Base-by-base conservation (phyloP, 2,113 vertebrate species). In the Anas platyrhynchos region DNA sequence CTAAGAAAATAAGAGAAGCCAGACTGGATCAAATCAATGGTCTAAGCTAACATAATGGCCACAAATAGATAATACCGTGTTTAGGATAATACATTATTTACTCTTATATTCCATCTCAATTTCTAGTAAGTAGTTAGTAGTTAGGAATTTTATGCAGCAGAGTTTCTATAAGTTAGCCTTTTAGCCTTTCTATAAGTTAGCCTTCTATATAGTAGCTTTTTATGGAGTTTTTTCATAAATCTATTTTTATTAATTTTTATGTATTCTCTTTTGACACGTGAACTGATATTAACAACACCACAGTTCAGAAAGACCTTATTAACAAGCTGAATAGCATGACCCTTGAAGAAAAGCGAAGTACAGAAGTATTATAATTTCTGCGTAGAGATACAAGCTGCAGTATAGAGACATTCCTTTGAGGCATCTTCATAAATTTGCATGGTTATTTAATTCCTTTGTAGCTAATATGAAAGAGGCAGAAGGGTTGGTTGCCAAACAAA, bases 371-470 rank as follows among this genome's bases (percentile, higher is more conserved):
- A 3, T 56, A 71, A 77, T 88, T 88, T 92, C 44, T 61, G 17
- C n/a, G 38, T 27, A 17, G 29, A 88, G 26, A 7, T 59, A 69
- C 31, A 71, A 78, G 52, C 7, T 87, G 26, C 26, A 76, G 16
- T 29, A 11, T 27, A 92, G 27, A 75, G 29, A 73, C 3, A 14
- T 50, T 92, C 74, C 44, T 95, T 73, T 91, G 52, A 92, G 86
- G 31, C 11, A 68, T 31, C 71, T 94, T 74, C 58, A 66, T 69
- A 73, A 73, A 54, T 91, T 79, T 94, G 21, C 48, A 59, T 76
- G 59, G 26, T 79, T 89, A 68, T 89, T 91, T 92, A 84, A 62
- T 62, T 79, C 80, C 17, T 89, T 91, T 92, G 44, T 69, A 92
- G 71, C 18, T 87, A 85, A 85, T 58, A 87, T 79, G 56, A 91